These are phyloP conservation scores for Cryptosula pallasiana DNA, from an alignment of 2,888 invertebrate genomes.

Conservation along the genomic window DNA sequence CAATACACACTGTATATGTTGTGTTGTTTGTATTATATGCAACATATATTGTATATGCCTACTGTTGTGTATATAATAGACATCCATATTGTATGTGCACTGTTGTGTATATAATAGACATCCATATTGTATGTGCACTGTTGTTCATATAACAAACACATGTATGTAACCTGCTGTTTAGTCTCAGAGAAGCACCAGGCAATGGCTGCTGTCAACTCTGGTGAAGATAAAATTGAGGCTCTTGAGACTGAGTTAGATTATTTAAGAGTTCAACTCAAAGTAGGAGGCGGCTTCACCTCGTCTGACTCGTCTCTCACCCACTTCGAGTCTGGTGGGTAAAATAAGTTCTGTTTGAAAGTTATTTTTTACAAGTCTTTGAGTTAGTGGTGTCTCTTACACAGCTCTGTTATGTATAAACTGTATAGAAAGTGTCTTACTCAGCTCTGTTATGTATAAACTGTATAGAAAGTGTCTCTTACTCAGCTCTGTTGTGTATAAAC, in stretches of 20 bases:
- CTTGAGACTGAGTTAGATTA: conserved; percentile 38
- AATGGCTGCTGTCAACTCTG: conserved; percentile 34
- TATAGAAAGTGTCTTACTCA: no score
- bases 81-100: neutral
- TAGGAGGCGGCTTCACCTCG: neutral
- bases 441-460: no score
- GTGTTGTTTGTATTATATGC: no score
- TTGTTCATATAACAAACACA: neutral
- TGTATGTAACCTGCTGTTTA: neutral
- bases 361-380: no score
- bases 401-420: no score
- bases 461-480: no score
- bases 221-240: conserved; percentile 37
- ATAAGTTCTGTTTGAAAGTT: no score
- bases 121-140: neutral
- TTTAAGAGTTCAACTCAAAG: conserved; percentile 29
- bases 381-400: no score
- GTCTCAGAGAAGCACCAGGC: conserved; percentile 33
- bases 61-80: neutral
- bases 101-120: neutral
- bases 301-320: neutral
- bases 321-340: neutral
- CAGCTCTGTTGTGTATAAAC: no score
- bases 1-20: no score
- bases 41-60: neutral